Evolutionary conservation across 2,797 vertebrate species (phyloP), one percentile per base, ranked within the genome.

Genomic region (Peromyscus attwateri): DNA sequence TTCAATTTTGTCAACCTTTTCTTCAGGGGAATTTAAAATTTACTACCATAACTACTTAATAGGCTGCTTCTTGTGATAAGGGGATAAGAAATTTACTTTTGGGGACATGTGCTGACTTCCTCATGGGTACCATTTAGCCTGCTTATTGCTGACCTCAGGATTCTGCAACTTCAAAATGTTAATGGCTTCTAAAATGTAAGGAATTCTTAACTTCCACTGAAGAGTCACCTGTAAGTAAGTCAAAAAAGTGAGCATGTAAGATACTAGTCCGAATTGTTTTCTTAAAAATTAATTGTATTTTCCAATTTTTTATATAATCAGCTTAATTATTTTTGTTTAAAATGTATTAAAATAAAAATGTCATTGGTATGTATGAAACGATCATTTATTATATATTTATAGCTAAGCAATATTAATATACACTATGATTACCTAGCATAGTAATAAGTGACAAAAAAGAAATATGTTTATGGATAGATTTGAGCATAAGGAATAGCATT

Each of bases 1-100:
- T 95, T 98, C 94, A 98, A 97, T 97, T 97, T 98, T 94, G 87
- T 94, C 96, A 95, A 97, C 81, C 81, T 95, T 97, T 97, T 97
- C 95, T 97, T 96, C 70, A 16, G 77, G 76, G 92, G 80, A 95
- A 97, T 96, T 97, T 97, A 96, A 98, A 98, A 96, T 96, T 97
- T 95, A 95, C 94, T 95, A 94, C 95, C 92, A 92, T 93, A 95
- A 96, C 96, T 97, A 97, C 83, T 97, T 97, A 97, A 97, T 97
- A 95, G 96, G 97, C 97, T 97, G 97, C 73, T 95, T 95, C 96
- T 66, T 95, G 96, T 97, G 98, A 97, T 97, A 98, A 98, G 97
- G 97, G 98, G 95, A 96, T 97, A 98, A 97, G 97, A 98, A 98
- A 92, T 95, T 93, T 95, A 96, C 95, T 96, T 94, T 92, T 95